These are phyloP conservation scores for Stichodactyla helianthus DNA, from an alignment of 64 coral and sea anemone species.

Conservation along the genomic window DNA sequence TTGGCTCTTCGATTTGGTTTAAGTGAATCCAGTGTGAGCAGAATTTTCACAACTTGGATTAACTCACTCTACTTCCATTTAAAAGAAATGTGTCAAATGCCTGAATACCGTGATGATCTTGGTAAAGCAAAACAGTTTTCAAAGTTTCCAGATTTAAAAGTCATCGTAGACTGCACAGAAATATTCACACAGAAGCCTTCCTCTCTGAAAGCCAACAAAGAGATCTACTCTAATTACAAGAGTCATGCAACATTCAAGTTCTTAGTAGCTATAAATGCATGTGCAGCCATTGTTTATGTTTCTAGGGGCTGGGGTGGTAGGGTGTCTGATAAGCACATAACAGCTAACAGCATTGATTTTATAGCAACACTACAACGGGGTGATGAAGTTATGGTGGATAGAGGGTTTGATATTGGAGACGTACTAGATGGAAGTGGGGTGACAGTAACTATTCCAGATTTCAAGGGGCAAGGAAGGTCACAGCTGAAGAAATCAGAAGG, in stretches of 20 bases:
- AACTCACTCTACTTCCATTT: constrained; percentile 46
- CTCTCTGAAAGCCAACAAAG: constrained; percentile 30
- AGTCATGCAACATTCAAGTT: constrained; percentile 51
- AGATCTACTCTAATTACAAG: constrained; percentile 55
- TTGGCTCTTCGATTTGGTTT: not conserved
- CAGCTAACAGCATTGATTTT: constrained; percentile 48
- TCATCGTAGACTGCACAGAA: constrained; percentile 69
- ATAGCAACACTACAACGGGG: constrained; percentile 49
- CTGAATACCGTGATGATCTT: constrained; percentile 20
- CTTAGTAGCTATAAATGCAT: constrained; percentile 44
- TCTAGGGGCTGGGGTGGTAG: constrained; percentile 31
- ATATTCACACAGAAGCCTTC: constrained; percentile 59
- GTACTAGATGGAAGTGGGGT: constrained; percentile 40
- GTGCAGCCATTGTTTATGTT: constrained; percentile 41
- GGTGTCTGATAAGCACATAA: constrained; percentile 44
- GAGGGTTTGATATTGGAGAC: constrained; percentile 64
- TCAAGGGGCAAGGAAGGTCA: constrained; percentile 56
- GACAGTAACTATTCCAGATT: constrained; percentile 63
- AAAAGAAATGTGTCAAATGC: constrained; percentile 54
- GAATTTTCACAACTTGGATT: constrained; percentile 16
- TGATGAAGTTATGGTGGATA: constrained; percentile 67
- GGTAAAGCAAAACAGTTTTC: constrained; percentile 54
- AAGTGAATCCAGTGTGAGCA: too few species aligned
- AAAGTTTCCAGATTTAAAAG: constrained; percentile 49
- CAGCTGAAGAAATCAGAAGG: constrained; percentile 61